phyloP scores from a whole-genome alignment of 2,797 vertebrate species.

The Lepilemur septentrionalis region DNA sequence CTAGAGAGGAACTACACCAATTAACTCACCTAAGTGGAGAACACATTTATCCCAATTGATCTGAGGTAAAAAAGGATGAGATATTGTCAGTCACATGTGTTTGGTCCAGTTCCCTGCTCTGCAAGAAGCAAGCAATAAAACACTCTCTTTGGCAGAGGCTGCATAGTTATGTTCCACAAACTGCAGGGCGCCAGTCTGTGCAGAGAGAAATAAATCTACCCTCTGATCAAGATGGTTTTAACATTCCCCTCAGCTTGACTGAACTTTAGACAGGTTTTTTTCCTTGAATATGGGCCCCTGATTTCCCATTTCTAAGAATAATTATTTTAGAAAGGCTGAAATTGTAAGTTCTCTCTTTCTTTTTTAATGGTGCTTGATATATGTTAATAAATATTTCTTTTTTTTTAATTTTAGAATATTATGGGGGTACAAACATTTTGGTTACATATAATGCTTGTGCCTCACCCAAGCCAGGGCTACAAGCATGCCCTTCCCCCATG shows the following conservation, averaged over 20 bases:
- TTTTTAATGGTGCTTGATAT: too few species aligned
- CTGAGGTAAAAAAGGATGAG: background rate
- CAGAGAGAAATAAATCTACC: constrained; percentile 55
- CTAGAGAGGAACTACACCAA: background rate
- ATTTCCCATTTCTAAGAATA: background rate
- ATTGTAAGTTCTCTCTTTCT: background rate
- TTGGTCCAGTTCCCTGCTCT: constrained; percentile 7
- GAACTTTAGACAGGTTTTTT: background rate
- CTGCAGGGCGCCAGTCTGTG: background rate
- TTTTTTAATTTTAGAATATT: too few species aligned
- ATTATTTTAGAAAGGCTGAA: background rate
- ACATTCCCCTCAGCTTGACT: background rate
- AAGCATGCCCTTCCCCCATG: too few species aligned
- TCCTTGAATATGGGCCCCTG: background rate
- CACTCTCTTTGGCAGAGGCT: constrained; percentile 43
- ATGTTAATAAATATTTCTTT: too few species aligned
- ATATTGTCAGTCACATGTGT: background rate
- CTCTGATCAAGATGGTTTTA: background rate
- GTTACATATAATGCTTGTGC: too few species aligned
- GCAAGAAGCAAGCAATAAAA: constrained; percentile 30
- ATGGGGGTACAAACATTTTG: too few species aligned
- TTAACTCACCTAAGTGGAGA: background rate
- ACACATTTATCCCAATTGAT: background rate
- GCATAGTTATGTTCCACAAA: constrained; percentile 43
- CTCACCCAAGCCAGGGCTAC: too few species aligned